These are phyloP conservation scores for Callospermophilus lateralis DNA, from an alignment of 2,113 vertebrate genomes.

Conservation along the genomic window DNA sequence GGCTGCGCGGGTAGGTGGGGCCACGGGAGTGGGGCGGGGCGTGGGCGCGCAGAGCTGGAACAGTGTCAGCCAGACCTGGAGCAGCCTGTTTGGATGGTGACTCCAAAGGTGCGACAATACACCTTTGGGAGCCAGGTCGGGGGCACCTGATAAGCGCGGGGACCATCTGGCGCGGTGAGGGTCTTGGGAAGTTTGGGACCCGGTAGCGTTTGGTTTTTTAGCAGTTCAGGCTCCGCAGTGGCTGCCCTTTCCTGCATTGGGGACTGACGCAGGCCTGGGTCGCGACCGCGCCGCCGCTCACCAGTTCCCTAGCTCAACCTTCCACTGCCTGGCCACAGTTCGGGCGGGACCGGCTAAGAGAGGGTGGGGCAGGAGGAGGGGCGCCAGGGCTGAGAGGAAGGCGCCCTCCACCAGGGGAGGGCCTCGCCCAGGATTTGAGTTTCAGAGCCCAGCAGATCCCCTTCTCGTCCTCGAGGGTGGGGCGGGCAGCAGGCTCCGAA, in stretches of 20 bases:
- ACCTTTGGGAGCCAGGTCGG: not conserved
- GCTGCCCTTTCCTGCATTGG: not conserved
- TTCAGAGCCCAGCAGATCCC: not conserved
- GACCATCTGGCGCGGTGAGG: not conserved
- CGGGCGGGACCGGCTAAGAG: not conserved
- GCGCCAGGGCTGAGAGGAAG: not conserved
- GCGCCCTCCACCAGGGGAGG: not conserved
- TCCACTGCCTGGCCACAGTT: not conserved
- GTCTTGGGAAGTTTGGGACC: slow-evolving; percentile 61
- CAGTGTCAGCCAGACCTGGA: not conserved
- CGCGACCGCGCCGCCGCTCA: not conserved
- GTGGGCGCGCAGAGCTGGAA: not conserved
- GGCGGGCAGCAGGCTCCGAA: not conserved
- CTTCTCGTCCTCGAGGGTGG: not conserved
- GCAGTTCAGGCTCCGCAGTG: not conserved
- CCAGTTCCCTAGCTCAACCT: not conserved
- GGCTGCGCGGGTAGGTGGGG: not conserved
- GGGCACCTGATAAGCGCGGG: not conserved
- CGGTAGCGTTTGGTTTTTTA: not conserved
- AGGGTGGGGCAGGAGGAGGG: not conserved
- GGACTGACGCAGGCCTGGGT: not conserved
- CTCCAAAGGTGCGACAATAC: not conserved
- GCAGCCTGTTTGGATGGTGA: not conserved
- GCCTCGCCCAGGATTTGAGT: not conserved
- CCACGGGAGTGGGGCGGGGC: not conserved